phyloP scores from a whole-genome alignment of 2,797 vertebrate genomes.

The Onychomys leucogaster region DNA sequence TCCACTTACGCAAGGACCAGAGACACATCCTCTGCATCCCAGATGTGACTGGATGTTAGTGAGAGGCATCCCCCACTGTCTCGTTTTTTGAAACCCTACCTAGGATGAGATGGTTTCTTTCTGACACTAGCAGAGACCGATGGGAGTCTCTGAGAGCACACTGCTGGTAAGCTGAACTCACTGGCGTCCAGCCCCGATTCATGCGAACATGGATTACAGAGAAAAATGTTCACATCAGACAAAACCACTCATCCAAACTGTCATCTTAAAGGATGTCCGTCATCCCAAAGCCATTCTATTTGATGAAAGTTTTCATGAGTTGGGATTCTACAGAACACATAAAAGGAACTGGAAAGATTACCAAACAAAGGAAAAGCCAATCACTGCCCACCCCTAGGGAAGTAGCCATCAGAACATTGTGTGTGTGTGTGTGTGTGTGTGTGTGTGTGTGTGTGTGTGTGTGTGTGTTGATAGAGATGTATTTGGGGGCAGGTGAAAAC shows the following conservation, averaged over 20 bases:
- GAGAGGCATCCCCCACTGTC: neutral
- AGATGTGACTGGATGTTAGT: neutral
- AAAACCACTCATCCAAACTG: neutral
- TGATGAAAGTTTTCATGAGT: neutral
- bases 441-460: too few relatives aligned
- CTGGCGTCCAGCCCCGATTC: neutral
- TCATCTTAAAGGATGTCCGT: conserved; percentile 13
- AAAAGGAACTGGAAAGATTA: conserved; percentile 65
- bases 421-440: too few relatives aligned
- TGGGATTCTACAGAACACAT: neutral
- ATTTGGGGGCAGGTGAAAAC: neutral
- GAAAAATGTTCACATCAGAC: neutral
- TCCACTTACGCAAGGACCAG: neutral
- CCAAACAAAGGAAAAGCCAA: conserved; percentile 67
- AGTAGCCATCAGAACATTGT: neutral
- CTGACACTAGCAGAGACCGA: neutral
- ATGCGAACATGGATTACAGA: neutral
- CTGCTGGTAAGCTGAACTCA: neutral
- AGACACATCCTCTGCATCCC: neutral
- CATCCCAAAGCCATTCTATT: conserved; percentile 17
- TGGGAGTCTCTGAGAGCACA: neutral
- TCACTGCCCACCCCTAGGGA: neutral
- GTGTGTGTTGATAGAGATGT: conserved; percentile 28
- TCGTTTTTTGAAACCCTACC: neutral
- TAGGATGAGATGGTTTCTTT: neutral